These are phyloP conservation scores for Corydoras sp. DNA, from an alignment of 2,113 vertebrate genomes.

Conservation along the genomic window DNA sequence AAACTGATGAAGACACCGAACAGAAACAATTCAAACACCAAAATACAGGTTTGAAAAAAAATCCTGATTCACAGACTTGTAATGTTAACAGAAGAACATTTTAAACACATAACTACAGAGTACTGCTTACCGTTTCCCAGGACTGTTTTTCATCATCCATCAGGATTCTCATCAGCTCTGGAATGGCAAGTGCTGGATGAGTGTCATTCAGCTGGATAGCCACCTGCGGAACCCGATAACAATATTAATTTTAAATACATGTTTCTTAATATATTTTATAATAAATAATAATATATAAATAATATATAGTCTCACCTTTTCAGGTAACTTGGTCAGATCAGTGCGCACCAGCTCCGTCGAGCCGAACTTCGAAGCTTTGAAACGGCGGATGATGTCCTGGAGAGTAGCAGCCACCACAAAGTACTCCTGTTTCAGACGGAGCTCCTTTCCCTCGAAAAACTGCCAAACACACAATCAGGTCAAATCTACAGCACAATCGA, in stretches of 20 bases:
- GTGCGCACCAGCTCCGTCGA: constrained; percentile 78
- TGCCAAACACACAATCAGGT: constrained; percentile 43
- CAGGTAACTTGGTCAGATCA: constrained; percentile 78
- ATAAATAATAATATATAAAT: too few species aligned
- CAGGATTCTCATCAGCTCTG: constrained; percentile 85
- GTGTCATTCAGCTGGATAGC: constrained; percentile 92
- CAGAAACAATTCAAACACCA: not conserved
- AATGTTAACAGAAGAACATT: not conserved
- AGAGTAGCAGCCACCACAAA: constrained; percentile 89
- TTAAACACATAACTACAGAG: not conserved
- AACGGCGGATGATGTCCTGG: constrained; percentile 88
- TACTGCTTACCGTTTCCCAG: constrained; percentile 73
- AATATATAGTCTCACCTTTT: constrained; percentile 68
- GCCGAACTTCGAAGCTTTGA: constrained; percentile 90
- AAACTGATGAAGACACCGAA: not conserved
- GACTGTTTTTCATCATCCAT: constrained; percentile 76
- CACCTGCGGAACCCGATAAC: constrained; percentile 61
- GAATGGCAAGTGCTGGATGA: constrained; percentile 85
- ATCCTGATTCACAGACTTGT: not conserved
- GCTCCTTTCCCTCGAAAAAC: constrained; percentile 92
- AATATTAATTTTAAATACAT: too few species aligned
- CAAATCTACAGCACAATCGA: too few species aligned
- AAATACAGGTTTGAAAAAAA: not conserved
- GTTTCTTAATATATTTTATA: too few species aligned
- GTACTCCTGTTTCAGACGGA: constrained; percentile 89